Conservation (phyloP, 2,113 vertebrate genomes). For the Nerophis lumbriciformis region DNA sequence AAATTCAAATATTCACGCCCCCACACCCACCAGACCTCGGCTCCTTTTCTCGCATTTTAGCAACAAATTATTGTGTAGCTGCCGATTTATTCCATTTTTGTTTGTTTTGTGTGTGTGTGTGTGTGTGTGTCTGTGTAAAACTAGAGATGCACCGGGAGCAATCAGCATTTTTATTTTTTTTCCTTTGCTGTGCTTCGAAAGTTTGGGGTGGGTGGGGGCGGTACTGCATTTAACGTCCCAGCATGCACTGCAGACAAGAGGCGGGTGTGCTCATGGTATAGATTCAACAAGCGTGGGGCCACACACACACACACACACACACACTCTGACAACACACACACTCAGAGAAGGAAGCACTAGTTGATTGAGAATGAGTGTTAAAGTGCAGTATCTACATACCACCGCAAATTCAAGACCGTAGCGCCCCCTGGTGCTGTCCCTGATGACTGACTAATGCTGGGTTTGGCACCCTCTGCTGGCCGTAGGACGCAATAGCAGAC, state of each 20-base stretch:
- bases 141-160: conserved; percentile 35
- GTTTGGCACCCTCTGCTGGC: conserved; percentile 45
- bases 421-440: conserved; percentile 52
- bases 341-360: conserved; percentile 71
- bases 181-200: conserved; percentile 31
- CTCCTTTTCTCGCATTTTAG: conserved; percentile 51
- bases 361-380: conserved; percentile 70
- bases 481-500: conserved; percentile 38
- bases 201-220: conserved; percentile 12
- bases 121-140: conserved; percentile 20
- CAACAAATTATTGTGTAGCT: conserved; percentile 63
- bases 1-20: conserved; percentile 51
- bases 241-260: conserved; percentile 64
- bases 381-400: conserved; percentile 74
- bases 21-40: conserved; percentile 10
- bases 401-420: conserved; percentile 48
- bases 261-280: conserved; percentile 53
- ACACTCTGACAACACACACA: conserved; percentile 26
- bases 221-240: conserved; percentile 56
- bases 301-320: conserved; percentile 5
- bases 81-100: conserved; percentile 36
- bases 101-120: conserved; percentile 22
- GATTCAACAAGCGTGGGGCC: conserved; percentile 13
- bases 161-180: conserved; percentile 26
- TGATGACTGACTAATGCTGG: conserved; percentile 57